Evolutionary conservation across 2,113 vertebrate genomes (phyloP), one percentile per base, ranked within the genome.

Genomic region (Pelodiscus sinensis): DNA sequence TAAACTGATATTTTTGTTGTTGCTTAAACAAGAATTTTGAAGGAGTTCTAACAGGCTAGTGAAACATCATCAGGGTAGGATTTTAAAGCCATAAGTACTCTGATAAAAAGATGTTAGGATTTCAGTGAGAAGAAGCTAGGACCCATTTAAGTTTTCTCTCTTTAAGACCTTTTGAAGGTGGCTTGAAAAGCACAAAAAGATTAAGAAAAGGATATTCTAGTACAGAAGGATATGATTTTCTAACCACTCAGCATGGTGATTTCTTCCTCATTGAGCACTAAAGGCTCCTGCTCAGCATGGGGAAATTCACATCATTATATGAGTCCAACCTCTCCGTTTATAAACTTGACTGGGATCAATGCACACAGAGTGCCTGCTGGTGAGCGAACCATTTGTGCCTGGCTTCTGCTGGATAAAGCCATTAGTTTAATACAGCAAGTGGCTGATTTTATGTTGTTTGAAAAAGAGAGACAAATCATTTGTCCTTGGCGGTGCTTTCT

Each of bases 251-350:
- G 3, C 86, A 80, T 65, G 80, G 75, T 92, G 78, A 83, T 77
- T 92, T 86, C 82, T 55, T 25, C 86, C 94, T 77, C 52, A 31
- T 58, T 54, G 56, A 80, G 65, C n/a, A 79, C 86, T 95, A 31
- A 80, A 92, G 57, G 84, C 86, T 92, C 88, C 80, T 94, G 87
- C 94, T 94, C 91, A 90, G 92, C 86, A 73, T 82, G 89, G 29
- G 86, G 57, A 92, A 73, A 38, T 83, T 94, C 1, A 0, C 55
- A 79, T 90, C 56, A 27, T 87, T 94, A 54, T 31, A 11, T 80
- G 80, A 85, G 78, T 91, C 55, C 78, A 93, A 0, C 91, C 79
- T 31, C 84, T 93, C 81, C 78, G 90, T 68, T 95, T 91, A 92
- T 52, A 90, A 92, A 79, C 50, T 68, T 85, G 86, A 38, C 73